These are phyloP conservation scores for Ceyx erithaca DNA, from an alignment of 2,797 vertebrate genomes.

Conservation along the genomic window DNA sequence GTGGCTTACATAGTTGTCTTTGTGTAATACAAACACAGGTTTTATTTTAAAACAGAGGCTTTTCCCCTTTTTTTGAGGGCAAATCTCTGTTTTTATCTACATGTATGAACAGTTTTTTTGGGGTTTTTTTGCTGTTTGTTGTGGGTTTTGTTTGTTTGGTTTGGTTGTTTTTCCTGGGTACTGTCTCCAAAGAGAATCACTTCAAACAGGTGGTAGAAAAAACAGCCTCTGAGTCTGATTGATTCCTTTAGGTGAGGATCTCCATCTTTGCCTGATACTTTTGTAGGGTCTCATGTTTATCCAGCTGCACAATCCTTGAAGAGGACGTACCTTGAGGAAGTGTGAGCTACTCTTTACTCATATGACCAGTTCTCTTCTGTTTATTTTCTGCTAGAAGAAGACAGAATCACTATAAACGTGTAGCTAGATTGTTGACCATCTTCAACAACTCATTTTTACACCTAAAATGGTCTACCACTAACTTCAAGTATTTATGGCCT, in stretches of 20 bases:
- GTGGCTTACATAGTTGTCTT: not conserved
- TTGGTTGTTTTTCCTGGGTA: not conserved
- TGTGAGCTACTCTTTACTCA: accelerated
- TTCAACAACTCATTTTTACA: not conserved
- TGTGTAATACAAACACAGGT: not conserved
- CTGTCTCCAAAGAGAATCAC: not conserved
- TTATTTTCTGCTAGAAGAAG: not conserved
- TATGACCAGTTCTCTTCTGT: not conserved
- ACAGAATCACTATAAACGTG: not conserved
- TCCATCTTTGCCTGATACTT: not conserved
- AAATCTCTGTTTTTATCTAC: not conserved
- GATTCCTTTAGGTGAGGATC: not conserved
- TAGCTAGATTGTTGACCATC: not conserved
- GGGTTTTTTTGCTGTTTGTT: no score
- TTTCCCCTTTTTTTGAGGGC: not conserved
- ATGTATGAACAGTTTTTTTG: not conserved
- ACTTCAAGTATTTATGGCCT: not conserved
- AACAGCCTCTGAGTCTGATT: not conserved
- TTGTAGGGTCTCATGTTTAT: not conserved
- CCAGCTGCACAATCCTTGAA: not conserved
- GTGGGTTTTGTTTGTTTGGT: no score
- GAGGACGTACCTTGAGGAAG: not conserved
- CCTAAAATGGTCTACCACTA: not conserved
- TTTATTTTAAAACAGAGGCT: not conserved
- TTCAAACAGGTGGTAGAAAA: not conserved